Base-by-base conservation (phyloP, 2,888 invertebrate genomes). In the Nymphalis polychloros region DNA sequence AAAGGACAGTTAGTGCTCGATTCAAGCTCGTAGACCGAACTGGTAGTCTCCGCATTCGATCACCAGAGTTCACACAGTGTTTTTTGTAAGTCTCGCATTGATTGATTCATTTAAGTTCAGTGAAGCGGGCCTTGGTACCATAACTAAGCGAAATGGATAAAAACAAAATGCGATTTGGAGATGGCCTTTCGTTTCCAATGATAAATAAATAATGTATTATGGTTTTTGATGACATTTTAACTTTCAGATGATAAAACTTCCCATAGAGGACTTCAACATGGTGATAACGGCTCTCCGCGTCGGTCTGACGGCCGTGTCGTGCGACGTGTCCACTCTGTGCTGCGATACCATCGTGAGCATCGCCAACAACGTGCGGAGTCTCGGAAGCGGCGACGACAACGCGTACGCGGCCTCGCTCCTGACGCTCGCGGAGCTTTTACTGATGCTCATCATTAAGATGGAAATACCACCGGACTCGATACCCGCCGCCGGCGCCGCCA, bases 401-500 rank as follows among this genome's bases (percentile, higher is more conserved):
- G 87, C 88, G 0, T 89, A 89, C 77, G 81, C 90, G 0, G 66
- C 86, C 4, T 86, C 90, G 0, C 74, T 93, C 0, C 78, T 90
- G 0, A 82, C 87, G 0, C 77, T 93, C 5, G 92, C 92, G 0
- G 91, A 91, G 59, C 64, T 92, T 3, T 75, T 93, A 0, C 79
- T 90, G 2, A 90, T 90, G 90, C 79, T 91, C 2, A 91, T 89
- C 6, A 88, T 92, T 6, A 91, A 91, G 68, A 89, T 90, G 90
- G 92, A 92, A 74, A 90, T 92, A 69, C 91, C 92, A 0, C 89
- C 90, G 0, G 92, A 93, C 53, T 90, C 91, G 0, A 90, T 92
- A 1, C 90, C 92, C 0, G 86, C 92, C 0, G 93, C 93, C 2
- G 91, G 92, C 0, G 88, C 89, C 0, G 93, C 93, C 0, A 91